Base-by-base conservation (phyloP, 2,888 invertebrate species). In the Alcis repandata region DNA sequence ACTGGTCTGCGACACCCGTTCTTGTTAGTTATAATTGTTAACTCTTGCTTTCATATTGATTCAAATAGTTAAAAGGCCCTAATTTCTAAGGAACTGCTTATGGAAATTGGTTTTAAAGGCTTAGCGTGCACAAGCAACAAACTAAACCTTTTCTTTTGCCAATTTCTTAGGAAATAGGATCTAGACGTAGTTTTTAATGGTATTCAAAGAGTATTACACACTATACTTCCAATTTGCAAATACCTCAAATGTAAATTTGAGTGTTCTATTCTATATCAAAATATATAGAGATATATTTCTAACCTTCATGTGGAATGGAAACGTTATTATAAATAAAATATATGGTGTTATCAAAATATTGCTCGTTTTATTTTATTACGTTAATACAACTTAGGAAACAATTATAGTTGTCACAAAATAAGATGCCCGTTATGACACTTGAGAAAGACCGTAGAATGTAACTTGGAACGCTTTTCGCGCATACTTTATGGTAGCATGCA, bases 141-240 rank as follows among this genome's bases (percentile, higher is more conserved):
- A 49, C 13, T 13, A 33, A 51, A 41, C 41, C 41, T 41, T 49
- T 49, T 41, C 48, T 32, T 32, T 51, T n/a, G 17, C 51, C 41
- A 43, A n/a, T 46, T 61, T 53, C 46, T 53, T 54, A 40, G 53
- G 19, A 56, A 51, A 48, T 62, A 63, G 27, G 20, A 33, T 22
- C 33, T 43, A 61, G 20, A 13, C 15, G 17, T 63, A 54, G 54
- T 41, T 27, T 33, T 56, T 45, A 32, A 71, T 72, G 77, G 90
- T 89, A 90, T 91, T 89, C 90, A 86, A 91, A 92, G 87, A 92
- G 90, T 92, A 92, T 91, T 80, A 75, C 17, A 60, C 68, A 74
- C 45, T 73, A 91, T 91, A 91, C 88, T 91, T 78, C 90, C 38
- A 89, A 81, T 90, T 91, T 90, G 87, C 74, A 71, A 87, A 88